Conservation (phyloP, 2,797 vertebrate genomes). For the Oophaga sylvatica region DNA sequence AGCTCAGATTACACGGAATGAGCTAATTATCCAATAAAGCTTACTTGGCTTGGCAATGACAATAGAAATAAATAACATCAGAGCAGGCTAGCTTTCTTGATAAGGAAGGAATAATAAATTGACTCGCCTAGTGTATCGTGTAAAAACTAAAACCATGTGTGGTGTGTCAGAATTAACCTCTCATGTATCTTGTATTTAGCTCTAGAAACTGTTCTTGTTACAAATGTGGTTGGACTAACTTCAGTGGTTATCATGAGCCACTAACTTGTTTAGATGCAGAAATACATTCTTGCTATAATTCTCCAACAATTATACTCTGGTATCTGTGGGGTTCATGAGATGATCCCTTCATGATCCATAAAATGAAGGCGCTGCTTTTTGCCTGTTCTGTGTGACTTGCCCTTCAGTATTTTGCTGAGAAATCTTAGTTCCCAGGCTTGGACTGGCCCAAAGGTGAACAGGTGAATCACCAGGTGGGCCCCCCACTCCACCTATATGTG, state of each 20-base stretch:
- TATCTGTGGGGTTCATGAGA: neutral
- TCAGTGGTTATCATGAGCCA: neutral
- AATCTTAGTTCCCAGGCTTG: too few species aligned
- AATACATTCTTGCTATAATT: neutral
- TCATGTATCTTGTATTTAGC: neutral
- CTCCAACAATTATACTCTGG: neutral
- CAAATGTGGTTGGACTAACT: neutral
- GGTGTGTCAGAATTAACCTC: constrained; percentile 16
- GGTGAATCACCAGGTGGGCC: too few species aligned
- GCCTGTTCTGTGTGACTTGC: neutral
- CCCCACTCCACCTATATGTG: too few species aligned
- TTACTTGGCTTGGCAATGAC: constrained; percentile 32
- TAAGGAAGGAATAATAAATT: constrained; percentile 6
- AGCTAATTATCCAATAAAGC: constrained; percentile 36
- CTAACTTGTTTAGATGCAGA: neutral
- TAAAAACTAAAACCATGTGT: constrained; percentile 33
- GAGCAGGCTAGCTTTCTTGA: neutral
- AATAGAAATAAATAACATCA: constrained; percentile 25
- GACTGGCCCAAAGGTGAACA: too few species aligned
- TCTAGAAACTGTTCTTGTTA: neutral
- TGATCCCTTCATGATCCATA: neutral
- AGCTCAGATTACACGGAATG: constrained; percentile 21
- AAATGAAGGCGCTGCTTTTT: neutral
- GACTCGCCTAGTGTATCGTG: neutral
- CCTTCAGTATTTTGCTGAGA: too few species aligned